Evolutionary conservation across 1,140 invertebrate species (phyloP).

Genomic region (Eumeta japonica): DNA sequence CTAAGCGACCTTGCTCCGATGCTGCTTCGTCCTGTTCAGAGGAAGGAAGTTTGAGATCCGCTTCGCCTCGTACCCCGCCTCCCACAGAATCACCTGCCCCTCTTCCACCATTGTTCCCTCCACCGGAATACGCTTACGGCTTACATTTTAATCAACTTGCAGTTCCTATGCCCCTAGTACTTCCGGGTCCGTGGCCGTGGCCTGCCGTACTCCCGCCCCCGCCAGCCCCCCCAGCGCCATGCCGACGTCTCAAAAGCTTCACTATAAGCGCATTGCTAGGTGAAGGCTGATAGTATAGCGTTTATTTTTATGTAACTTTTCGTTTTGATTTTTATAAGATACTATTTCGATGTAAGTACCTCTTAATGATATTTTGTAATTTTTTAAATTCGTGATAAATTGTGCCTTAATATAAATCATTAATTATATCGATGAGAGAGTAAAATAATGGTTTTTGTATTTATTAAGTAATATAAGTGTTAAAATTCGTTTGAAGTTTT

Average conservation of each 20-base stretch:
- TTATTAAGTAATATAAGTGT: too few species aligned
- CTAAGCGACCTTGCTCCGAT: slow-evolving; percentile 41
- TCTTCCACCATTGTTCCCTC: slow-evolving; percentile 21
- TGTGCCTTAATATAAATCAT: too few species aligned
- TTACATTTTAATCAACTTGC: slow-evolving; percentile 28
- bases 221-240: slow-evolving; percentile 26
- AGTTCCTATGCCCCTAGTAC: slow-evolving; percentile 30
- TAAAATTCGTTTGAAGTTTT: too few species aligned
- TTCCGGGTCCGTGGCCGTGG: slow-evolving; percentile 27
- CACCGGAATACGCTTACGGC: slow-evolving; percentile 28
- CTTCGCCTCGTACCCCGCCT: slow-evolving; percentile 41
- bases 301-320: not conserved
- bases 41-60: slow-evolving; percentile 40
- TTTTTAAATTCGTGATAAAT: too few species aligned
- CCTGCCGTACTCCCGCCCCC: slow-evolving; percentile 19
- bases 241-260: slow-evolving; percentile 41
- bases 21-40: slow-evolving; percentile 47
- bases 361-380: too few species aligned
- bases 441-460: too few species aligned
- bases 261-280: slow-evolving; percentile 49
- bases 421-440: too few species aligned
- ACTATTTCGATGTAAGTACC: too few species aligned
- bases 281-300: slow-evolving; percentile 35
- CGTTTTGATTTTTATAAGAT: not conserved
- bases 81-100: slow-evolving; percentile 38